A percentile compares a stretch with the other conserved stretches of the same genome.
Evolutionary conservation across 2,797 vertebrate species (phyloP).

Genomic region (Mallotus villosus): DNA sequence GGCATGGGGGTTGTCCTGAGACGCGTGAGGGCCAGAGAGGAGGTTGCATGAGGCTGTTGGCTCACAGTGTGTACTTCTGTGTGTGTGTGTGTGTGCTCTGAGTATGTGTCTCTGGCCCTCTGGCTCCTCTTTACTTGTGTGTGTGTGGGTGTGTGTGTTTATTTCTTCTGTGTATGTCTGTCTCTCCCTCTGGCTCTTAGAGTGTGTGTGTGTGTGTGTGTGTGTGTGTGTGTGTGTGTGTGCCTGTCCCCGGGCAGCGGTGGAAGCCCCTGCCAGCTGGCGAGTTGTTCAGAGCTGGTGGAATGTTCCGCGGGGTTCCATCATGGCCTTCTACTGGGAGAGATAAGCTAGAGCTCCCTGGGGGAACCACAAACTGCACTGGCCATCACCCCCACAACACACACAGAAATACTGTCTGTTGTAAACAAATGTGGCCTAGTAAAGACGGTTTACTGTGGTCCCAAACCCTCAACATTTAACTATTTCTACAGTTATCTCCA

Average conservation of each 20-base stretch:
- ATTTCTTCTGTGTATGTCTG: background rate
- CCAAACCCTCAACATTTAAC: no score
- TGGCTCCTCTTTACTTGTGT: constrained; percentile 1
- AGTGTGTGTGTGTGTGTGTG: background rate
- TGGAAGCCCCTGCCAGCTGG: constrained; percentile 12
- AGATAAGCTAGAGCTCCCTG: constrained; percentile 7
- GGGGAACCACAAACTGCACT: background rate
- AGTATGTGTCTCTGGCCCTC: background rate
- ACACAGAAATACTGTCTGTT: background rate
- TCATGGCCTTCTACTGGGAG: constrained; percentile 13
- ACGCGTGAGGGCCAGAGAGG: background rate
- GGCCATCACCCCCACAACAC: constrained; percentile 7
- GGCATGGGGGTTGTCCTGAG: background rate
- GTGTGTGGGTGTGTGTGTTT: background rate
- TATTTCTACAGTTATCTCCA: no score
- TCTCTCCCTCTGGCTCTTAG: background rate
- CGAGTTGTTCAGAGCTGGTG: constrained; percentile 14
- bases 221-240: background rate
- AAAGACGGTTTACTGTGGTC: no score
- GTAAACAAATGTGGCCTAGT: no score
- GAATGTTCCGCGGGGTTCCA: constrained; percentile 19
- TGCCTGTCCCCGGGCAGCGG: background rate
- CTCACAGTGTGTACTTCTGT: background rate
- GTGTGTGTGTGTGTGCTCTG: background rate
- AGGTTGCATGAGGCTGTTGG: constrained; percentile 1